phyloP scores from a whole-genome alignment of 2,888 invertebrate species.

The Quadroppia sp. region DNA sequence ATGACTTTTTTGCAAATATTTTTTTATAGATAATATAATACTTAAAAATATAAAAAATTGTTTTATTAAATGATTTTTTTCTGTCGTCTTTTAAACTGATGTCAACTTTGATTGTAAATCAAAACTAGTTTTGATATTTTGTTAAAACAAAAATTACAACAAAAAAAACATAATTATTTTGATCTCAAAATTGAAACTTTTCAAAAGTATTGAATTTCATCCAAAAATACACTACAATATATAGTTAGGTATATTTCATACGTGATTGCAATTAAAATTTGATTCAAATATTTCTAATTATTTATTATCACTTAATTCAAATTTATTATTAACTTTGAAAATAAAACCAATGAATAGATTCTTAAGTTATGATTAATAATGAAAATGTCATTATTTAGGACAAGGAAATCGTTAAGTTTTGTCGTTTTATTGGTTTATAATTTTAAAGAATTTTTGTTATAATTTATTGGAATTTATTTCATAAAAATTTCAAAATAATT shows the following conservation, averaged over 20 bases:
- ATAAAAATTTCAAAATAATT: no score
- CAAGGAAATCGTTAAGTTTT: constrained; percentile 29
- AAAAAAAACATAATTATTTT: background rate
- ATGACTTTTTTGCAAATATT: constrained; percentile 13
- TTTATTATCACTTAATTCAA: background rate
- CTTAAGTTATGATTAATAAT: background rate
- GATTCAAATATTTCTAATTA: no score
- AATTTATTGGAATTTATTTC: no score
- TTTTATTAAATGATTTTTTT: background rate
- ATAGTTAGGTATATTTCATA: background rate
- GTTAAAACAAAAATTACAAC: background rate
- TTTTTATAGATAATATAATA: no score
- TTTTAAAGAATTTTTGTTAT: no score
- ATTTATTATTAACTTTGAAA: background rate
- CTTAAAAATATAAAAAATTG: background rate
- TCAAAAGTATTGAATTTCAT: no score
- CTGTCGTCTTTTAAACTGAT: background rate
- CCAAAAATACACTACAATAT: no score
- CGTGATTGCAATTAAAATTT: background rate
- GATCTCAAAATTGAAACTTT: background rate
- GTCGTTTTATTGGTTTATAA: background rate
- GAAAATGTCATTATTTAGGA: background rate
- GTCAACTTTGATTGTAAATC: no score
- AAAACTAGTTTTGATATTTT: background rate
- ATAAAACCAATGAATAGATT: background rate